Conservation (phyloP, 2,888 invertebrate genomes). For the Agrochola macilenta region DNA sequence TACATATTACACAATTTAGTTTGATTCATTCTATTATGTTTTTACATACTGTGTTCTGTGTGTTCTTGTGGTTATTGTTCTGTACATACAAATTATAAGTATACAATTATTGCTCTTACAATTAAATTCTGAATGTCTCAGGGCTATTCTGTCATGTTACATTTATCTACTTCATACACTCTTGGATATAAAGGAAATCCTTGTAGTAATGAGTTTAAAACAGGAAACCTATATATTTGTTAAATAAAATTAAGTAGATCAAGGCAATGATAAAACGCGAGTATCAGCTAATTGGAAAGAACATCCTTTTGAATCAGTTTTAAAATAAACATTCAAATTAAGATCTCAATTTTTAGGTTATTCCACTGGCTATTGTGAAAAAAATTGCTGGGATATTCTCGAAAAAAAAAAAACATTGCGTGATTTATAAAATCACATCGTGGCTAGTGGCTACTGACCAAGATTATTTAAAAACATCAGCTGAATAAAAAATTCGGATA, state of each 20-base stretch:
- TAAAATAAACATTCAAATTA: slow-evolving; percentile 12
- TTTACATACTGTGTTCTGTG: no score
- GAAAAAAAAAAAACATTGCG: neutral
- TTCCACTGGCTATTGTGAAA: slow-evolving; percentile 12
- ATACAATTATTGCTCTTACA: neutral
- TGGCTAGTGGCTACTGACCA: slow-evolving; percentile 32
- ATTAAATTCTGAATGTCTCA: neutral
- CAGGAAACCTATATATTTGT: slow-evolving; percentile 33
- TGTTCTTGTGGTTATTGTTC: neutral
- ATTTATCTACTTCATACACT: neutral
- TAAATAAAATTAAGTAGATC: slow-evolving; percentile 18
- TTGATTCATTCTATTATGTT: neutral
- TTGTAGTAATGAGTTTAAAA: slow-evolving; percentile 27
- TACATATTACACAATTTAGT: neutral
- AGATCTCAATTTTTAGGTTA: slow-evolving; percentile 7
- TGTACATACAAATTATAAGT: neutral
- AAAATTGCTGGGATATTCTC: neutral
- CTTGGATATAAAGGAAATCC: slow-evolving; percentile 36
- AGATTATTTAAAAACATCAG: slow-evolving; percentile 34
- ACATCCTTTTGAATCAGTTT: slow-evolving; percentile 30
- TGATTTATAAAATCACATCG: slow-evolving; percentile 5
- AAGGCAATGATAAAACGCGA: slow-evolving; percentile 30
- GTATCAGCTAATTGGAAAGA: slow-evolving; percentile 19
- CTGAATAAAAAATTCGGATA: neutral
- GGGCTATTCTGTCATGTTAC: neutral